phyloP scores from a whole-genome alignment of 2,888 invertebrate species.

The Colostygia pectinataria region DNA sequence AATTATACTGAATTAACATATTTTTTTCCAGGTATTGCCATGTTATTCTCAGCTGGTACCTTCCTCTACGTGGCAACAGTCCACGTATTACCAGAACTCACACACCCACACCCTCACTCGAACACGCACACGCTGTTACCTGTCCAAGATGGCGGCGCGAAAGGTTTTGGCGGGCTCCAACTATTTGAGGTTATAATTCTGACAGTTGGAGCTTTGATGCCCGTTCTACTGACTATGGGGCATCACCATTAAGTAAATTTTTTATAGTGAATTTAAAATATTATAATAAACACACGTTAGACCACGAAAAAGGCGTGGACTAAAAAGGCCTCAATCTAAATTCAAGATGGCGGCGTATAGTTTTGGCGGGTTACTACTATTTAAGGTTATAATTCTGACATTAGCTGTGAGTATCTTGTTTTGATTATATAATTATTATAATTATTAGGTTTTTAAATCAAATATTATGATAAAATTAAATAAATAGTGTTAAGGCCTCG shows the following conservation, averaged over 20 bases:
- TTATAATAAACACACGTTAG: background rate
- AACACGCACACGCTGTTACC: slow-evolving; percentile 69
- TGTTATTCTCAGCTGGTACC: slow-evolving; percentile 99
- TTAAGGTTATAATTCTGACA: slow-evolving; percentile 92
- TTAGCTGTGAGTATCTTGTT: slow-evolving; percentile 92
- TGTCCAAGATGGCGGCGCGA: slow-evolving; percentile 60
- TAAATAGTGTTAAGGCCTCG: too few species aligned
- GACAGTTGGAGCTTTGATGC: slow-evolving; percentile 93
- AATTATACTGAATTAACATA: too few species aligned
- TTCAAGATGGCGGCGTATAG: slow-evolving; percentile 62
- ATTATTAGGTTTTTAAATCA: too few species aligned
- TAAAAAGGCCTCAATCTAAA: too few species aligned
- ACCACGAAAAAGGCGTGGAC: too few species aligned
- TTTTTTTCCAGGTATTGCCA: slow-evolving; percentile 88
- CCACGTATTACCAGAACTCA: slow-evolving; percentile 98
- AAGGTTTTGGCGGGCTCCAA: slow-evolving; percentile 83
- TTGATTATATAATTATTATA: too few species aligned
- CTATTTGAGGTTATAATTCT: slow-evolving; percentile 91
- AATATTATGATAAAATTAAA: too few species aligned
- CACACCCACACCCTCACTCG: slow-evolving; percentile 75
- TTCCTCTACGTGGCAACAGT: slow-evolving; percentile 99
- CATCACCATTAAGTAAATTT: slow-evolving; percentile 97
- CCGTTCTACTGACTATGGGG: slow-evolving; percentile 94
- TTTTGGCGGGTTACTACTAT: slow-evolving; percentile 85
- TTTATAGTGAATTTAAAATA: slow-evolving; percentile 24